These are phyloP conservation scores for Syrista parreyssii DNA, from an alignment of 2,888 invertebrate genomes.

Conservation along the genomic window DNA sequence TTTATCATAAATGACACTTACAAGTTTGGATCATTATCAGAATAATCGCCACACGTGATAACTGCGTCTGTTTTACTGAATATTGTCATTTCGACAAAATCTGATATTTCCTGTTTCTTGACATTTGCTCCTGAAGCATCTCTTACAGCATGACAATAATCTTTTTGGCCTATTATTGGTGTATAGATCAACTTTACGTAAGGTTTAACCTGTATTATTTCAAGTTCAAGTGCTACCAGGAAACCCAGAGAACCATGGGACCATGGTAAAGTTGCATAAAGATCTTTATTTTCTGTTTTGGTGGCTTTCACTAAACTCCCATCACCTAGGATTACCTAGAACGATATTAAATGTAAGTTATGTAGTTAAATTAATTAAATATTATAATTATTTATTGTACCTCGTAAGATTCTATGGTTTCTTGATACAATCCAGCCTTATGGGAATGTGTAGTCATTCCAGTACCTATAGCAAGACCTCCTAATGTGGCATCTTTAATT, in stretches of 20 bases:
- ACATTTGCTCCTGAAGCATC: constrained; percentile 72
- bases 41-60: constrained; percentile 75
- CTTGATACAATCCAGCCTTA: constrained; percentile 77
- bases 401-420: constrained; percentile 75
- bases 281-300: constrained; percentile 70
- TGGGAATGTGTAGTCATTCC: constrained; percentile 83
- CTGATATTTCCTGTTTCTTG: constrained; percentile 67
- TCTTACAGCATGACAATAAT: constrained; percentile 74
- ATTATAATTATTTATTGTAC: constrained; percentile 31
- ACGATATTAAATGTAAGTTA: not conserved
- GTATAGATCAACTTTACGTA: constrained; percentile 75
- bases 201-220: constrained; percentile 74
- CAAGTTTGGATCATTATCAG: constrained; percentile 70
- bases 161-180: constrained; percentile 72
- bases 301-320: constrained; percentile 72
- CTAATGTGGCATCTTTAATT: constrained; percentile 76
- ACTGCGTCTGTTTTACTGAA: constrained; percentile 74
- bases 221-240: constrained; percentile 73
- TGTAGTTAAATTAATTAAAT: not conserved
- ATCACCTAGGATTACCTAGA: constrained; percentile 70
- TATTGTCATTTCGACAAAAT: constrained; percentile 77
- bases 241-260: constrained; percentile 77
- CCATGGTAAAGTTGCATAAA: constrained; percentile 74
- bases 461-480: constrained; percentile 76
- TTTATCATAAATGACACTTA: constrained; percentile 22